phyloP scores from a whole-genome alignment of 64 coral and sea anemone species.

The Hydrozoanthus tunicans region DNA sequence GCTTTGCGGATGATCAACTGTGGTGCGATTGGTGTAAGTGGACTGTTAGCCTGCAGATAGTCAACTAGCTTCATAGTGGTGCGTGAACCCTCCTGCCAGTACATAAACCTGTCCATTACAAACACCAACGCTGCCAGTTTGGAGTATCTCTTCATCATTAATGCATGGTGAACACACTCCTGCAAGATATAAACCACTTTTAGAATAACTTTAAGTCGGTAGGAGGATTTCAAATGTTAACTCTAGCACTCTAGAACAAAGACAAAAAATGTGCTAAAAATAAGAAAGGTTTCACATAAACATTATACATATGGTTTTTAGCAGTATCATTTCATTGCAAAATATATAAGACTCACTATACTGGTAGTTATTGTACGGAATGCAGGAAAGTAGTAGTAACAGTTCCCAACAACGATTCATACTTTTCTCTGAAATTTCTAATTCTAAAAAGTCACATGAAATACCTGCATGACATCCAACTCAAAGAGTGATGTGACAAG shows the following conservation, averaged over 20 bases:
- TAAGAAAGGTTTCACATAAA: no score
- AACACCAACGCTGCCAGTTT: constrained; percentile 84
- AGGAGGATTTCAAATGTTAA: background rate
- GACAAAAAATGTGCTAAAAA: no score
- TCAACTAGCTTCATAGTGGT: constrained; percentile 75
- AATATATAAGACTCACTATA: no score
- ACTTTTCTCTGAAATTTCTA: background rate
- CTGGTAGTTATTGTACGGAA: no score
- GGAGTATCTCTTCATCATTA: constrained; percentile 59
- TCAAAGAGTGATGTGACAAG: constrained; percentile 70
- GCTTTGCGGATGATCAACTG: constrained; percentile 92
- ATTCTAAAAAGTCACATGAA: background rate
- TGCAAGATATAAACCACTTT: background rate
- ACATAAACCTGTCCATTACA: constrained; percentile 91
- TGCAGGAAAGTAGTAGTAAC: no score
- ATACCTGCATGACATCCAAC: constrained; percentile 87
- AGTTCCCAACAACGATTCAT: no score
- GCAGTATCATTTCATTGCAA: no score
- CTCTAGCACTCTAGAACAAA: no score
- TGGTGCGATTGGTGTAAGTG: constrained; percentile 79
- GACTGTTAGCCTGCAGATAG: constrained; percentile 61
- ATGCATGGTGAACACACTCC: constrained; percentile 92
- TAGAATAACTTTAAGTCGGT: background rate
- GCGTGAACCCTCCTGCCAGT: constrained; percentile 84
- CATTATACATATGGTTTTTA: no score